phyloP scores from a whole-genome alignment of 2,797 vertebrate species.

The Ptychadena robeensis region DNA sequence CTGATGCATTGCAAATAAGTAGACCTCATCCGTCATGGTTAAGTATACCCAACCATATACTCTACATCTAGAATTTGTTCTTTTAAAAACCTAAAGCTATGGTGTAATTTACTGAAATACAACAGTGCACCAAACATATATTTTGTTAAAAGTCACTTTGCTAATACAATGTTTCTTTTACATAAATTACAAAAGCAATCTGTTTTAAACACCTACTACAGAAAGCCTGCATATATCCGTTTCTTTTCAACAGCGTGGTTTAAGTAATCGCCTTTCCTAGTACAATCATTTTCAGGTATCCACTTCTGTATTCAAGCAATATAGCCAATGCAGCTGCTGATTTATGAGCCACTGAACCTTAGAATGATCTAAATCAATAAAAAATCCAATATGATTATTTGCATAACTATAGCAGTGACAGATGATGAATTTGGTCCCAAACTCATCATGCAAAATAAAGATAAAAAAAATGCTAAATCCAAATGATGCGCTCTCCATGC shows the following conservation, averaged over 20 bases:
- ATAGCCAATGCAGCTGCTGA: conserved; percentile 56
- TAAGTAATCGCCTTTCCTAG: conserved; percentile 37
- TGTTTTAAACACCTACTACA: neutral
- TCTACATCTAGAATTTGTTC: neutral
- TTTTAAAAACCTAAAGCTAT: neutral
- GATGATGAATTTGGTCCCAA: conserved; percentile 50
- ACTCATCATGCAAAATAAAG: conserved; percentile 38
- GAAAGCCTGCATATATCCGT: conserved; percentile 18
- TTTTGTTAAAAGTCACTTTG: neutral
- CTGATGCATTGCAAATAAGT: conserved; percentile 15
- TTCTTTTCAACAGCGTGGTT: conserved; percentile 31
- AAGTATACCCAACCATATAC: neutral
- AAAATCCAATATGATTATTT: conserved; percentile 60
- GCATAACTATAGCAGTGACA: conserved; percentile 52
- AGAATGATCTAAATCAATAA: conserved; percentile 54
- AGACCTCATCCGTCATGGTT: conserved; percentile 20
- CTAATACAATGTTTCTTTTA: conserved; percentile 1
- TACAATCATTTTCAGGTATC: conserved; percentile 39
- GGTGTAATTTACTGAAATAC: neutral
- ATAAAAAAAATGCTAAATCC: conserved; percentile 18
- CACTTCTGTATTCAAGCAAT: conserved; percentile 55
- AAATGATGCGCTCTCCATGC: conserved; percentile 3
- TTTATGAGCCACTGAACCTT: conserved; percentile 56
- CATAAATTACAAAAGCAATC: neutral
- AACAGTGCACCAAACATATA: neutral